Base-by-base conservation (phyloP, 2,113 vertebrate genomes). In the Otis tarda region DNA sequence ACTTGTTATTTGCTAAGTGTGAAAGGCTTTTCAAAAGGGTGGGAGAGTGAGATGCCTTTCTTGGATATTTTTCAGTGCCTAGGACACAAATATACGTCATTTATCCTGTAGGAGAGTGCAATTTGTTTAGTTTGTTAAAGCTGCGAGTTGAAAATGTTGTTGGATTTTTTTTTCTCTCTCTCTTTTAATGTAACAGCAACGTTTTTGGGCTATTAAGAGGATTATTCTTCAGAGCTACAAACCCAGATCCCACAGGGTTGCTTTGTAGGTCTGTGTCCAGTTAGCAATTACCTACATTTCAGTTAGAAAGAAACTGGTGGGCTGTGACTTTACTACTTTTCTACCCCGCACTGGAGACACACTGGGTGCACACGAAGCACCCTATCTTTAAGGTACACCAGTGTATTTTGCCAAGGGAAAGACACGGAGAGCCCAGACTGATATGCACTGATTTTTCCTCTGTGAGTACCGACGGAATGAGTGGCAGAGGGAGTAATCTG, bases 11-110 rank as follows among this genome's bases (percentile, higher is more conserved):
- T 86, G 75, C 6, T 0, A 88, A 67, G 71, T 5, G 35, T 77
- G 24, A 77, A 80, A 85, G 55, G 79, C 73, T 75, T 91, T 96
- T 87, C n/a, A 64, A 41, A 73, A 81, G 52, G 30, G 22, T 39
- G 63, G 87, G 83, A 92, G 55, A n/a, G 52, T 45, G 73, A 84
- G 52, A 84, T 97, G 73, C 69, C 74, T 93, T 89, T 71, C 69
- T 47, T 43, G 45, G 33, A 1, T 90, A 55, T 69, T 86, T 90
- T 83, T 92, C 68, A 25, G 80, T 69, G 31, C 84, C 91, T 68
- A 55, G 93, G 84, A 63, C 30, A 91, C 59, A 63, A 69, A 89
- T 30, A 25, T 19, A 6, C 55, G 23, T 41, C 12, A 9, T 27
- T 74, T 81, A 37, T 67, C 24, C 2, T 41, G 60, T 43, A 43